Evolutionary conservation across 2,888 invertebrate genomes (phyloP).

Genomic region (Aphodius granarius): DNA sequence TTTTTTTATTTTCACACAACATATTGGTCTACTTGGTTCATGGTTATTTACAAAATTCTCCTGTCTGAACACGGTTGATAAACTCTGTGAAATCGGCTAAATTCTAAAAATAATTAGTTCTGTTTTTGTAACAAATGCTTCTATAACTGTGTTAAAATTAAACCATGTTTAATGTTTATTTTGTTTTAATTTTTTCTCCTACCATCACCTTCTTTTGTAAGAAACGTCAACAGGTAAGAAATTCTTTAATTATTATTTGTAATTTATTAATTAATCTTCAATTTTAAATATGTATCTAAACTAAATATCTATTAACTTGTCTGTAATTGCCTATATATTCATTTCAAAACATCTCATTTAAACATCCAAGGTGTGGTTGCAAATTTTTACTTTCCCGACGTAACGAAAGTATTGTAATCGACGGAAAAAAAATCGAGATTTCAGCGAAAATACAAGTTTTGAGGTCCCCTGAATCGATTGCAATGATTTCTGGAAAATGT

Average conservation of each 20-base stretch:
- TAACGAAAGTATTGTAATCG: too few relatives aligned
- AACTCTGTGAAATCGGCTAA: neutral
- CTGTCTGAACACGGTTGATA: neutral
- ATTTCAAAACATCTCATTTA: too few relatives aligned
- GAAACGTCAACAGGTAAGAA: neutral
- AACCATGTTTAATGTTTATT: conserved; percentile 12
- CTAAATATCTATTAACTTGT: too few relatives aligned
- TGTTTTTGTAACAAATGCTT: conserved; percentile 11
- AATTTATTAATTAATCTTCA: neutral
- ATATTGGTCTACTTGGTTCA: neutral
- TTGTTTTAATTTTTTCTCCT: neutral
- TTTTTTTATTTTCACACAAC: neutral
- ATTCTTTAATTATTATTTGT: neutral
- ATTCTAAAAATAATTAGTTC: neutral
- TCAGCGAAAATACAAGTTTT: too few relatives aligned
- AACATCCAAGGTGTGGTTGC: too few relatives aligned
- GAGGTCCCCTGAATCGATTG: too few relatives aligned
- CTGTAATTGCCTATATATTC: too few relatives aligned
- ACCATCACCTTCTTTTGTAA: neutral
- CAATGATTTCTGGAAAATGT: too few relatives aligned
- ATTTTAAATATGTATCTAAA: neutral
- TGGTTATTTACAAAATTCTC: neutral
- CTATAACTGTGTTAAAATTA: conserved; percentile 9
- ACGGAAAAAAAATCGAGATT: too few relatives aligned
- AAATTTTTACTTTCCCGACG: too few relatives aligned